phyloP scores from a whole-genome alignment of 2,113 vertebrate genomes.

The Etia nguti region DNA sequence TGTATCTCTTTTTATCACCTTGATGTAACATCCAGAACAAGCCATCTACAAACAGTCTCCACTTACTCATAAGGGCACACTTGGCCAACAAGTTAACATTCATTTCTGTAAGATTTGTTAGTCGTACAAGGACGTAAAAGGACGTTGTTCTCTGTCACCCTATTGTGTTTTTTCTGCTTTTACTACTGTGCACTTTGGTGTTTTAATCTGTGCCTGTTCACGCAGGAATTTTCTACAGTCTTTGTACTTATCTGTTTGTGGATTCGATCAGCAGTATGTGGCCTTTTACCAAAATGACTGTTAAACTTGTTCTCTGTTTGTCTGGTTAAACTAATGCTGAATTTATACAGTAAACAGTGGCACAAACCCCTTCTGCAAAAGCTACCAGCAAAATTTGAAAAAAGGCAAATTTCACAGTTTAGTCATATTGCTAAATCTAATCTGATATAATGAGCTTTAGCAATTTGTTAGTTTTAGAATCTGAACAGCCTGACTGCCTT shows the following conservation, averaged over 20 bases:
- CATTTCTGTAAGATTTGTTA: neutral
- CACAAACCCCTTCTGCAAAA: neutral
- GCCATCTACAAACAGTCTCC: neutral
- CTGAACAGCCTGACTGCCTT: neutral
- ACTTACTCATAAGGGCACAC: neutral
- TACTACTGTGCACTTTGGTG: conserved; percentile 1
- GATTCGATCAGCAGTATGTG: conserved; percentile 22
- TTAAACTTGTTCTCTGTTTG: conserved; percentile 1
- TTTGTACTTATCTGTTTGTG: conserved; percentile 11
- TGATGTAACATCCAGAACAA: conserved; percentile 5
- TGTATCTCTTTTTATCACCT: conserved; percentile 44
- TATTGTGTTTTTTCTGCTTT: neutral
- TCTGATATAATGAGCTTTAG: neutral
- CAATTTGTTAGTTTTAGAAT: neutral
- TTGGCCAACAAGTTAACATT: neutral
- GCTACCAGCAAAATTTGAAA: neutral
- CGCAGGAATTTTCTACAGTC: conserved; percentile 28
- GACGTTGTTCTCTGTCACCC: neutral
- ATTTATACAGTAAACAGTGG: neutral
- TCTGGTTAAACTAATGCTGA: conserved; percentile 21
- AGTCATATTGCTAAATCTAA: neutral
- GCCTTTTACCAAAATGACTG: conserved; percentile 57
- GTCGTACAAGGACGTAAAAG: neutral
- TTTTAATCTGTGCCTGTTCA: conserved; percentile 6
- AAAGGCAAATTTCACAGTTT: neutral